Conservation (phyloP, 2,113 vertebrate species). For the Planiliza haematocheilus region DNA sequence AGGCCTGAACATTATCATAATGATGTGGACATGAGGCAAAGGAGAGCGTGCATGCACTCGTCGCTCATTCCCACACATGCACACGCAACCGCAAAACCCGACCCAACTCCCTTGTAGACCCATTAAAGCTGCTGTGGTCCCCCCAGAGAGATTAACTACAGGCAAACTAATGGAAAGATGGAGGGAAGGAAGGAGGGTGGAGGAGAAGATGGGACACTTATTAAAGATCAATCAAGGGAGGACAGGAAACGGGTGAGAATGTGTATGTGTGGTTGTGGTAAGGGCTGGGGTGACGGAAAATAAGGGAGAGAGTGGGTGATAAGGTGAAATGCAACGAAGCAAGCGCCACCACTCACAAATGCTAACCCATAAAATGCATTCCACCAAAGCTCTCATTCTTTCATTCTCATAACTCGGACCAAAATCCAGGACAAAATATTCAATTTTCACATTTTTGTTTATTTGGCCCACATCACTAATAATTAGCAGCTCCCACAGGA, state of each 20-base stretch:
- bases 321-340: conserved; percentile 59
- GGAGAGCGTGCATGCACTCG: background rate
- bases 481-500: conserved; percentile 4
- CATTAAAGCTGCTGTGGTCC: conserved; percentile 75
- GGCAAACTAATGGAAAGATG: conserved; percentile 69
- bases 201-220: conserved; percentile 59
- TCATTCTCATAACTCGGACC: too few relatives aligned
- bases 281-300: conserved; percentile 53
- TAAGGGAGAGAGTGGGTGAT: conserved; percentile 49
- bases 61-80: conserved; percentile 23
- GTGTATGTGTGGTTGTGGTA: conserved; percentile 30
- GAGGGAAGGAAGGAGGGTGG: conserved; percentile 37
- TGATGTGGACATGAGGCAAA: conserved; percentile 16
- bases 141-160: conserved; percentile 64
- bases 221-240: conserved; percentile 78
- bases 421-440: too few relatives aligned
- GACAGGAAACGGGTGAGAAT: conserved; percentile 50
- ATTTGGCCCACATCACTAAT: background rate
- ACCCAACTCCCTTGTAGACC: conserved; percentile 75
- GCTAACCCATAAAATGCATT: conserved; percentile 50
- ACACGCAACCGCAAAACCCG: conserved; percentile 61
- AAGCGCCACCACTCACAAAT: conserved; percentile 40
- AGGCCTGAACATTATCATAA: background rate
- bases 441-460: too few relatives aligned
- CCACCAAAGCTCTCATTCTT: conserved; percentile 17